Conservation (phyloP, 2,888 invertebrate genomes). For the Trichogramma dendrolimi region DNA sequence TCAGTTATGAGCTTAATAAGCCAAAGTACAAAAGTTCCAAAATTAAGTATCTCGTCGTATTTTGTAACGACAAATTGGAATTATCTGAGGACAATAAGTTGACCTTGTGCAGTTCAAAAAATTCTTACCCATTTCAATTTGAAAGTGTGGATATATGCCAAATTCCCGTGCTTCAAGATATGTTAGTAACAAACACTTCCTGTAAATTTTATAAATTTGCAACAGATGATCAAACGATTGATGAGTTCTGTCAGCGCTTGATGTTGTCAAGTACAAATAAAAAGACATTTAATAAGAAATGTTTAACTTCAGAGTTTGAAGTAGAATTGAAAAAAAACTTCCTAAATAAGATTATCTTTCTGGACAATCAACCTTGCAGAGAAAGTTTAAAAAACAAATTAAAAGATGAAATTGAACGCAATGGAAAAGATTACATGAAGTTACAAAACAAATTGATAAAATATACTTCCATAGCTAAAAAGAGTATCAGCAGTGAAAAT, state of each 20-base stretch:
- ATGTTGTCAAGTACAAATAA: conserved; percentile 32
- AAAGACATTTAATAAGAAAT: conserved; percentile 32
- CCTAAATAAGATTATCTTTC: conserved; percentile 33
- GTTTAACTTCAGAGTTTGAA: conserved; percentile 25
- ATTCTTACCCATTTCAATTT: conserved; percentile 19
- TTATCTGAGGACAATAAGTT: no score
- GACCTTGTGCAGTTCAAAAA: background rate
- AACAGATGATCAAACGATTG: conserved; percentile 31
- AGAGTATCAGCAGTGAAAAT: background rate
- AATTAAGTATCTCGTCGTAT: no score
- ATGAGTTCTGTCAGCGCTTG: conserved; percentile 35
- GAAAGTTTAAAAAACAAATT: conserved; percentile 34
- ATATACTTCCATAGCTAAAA: conserved; percentile 27
- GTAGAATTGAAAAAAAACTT: conserved; percentile 35
- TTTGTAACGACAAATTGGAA: no score
- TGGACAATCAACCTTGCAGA: conserved; percentile 30
- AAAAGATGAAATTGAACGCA: conserved; percentile 35
- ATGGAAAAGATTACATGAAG: conserved; percentile 32
- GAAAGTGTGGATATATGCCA: conserved; percentile 3
- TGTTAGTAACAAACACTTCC: conserved; percentile 3
- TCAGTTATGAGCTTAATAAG: no score
- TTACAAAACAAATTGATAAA: conserved; percentile 31
- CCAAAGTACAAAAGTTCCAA: no score
- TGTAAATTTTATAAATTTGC: conserved; percentile 33
- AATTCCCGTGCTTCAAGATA: conserved; percentile 10